phyloP scores from a whole-genome alignment of 2,888 invertebrate species.

The Drepanosiphum platanoidis region DNA sequence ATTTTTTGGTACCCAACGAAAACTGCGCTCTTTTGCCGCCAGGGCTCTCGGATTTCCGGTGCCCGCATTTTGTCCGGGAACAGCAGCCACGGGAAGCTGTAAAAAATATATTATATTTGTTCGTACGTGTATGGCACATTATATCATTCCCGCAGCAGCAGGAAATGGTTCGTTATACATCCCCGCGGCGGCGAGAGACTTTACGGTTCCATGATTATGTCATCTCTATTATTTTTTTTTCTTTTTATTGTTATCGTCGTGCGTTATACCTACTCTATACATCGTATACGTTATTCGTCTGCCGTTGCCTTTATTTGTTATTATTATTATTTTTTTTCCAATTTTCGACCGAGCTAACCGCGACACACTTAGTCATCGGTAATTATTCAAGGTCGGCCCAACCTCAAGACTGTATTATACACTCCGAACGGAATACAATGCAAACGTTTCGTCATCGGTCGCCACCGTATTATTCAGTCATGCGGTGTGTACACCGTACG shows the following conservation, averaged over 20 bases:
- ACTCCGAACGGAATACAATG: slow-evolving; percentile 30
- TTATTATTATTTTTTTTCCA: no score
- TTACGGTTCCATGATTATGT: slow-evolving; percentile 38
- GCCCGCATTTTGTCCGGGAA: no score
- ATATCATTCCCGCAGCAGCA: slow-evolving; percentile 25
- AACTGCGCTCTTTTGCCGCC: no score
- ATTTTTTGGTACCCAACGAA: no score
- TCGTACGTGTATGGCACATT: not conserved
- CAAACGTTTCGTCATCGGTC: slow-evolving; percentile 21
- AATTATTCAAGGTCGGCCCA: slow-evolving; percentile 43
- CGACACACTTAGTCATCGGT: slow-evolving; percentile 34
- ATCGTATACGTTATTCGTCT: not conserved
- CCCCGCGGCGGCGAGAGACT: slow-evolving; percentile 4
- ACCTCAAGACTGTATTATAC: slow-evolving; percentile 49
- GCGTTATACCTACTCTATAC: not conserved
- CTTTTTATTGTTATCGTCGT: slow-evolving; percentile 6
- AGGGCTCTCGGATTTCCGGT: no score
- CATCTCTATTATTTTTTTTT: no score
- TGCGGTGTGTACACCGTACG: not conserved
- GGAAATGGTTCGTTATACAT: slow-evolving; percentile 54
- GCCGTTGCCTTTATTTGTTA: slow-evolving; percentile 17
- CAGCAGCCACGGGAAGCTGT: no score
- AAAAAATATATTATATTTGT: not conserved
- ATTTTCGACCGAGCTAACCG: not conserved
- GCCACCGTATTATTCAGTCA: no score